Conservation (phyloP, 2,113 vertebrate species). For the Boleophthalmus pectinirostris region DNA sequence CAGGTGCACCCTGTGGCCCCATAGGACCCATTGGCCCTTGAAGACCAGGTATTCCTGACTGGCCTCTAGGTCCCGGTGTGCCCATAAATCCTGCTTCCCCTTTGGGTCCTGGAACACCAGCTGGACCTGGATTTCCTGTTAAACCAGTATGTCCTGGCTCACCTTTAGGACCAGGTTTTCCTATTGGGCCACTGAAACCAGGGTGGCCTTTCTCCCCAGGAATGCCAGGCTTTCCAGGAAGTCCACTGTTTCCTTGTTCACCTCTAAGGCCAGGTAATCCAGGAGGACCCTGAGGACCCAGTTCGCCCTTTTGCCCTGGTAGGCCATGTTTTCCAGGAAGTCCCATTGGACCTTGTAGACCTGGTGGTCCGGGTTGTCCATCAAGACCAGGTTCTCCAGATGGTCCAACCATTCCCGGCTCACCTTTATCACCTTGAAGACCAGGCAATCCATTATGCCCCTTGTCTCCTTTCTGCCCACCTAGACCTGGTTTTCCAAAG, state of each 20-base stretch:
- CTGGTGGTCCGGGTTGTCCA: conserved; percentile 84
- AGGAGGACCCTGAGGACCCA: conserved; percentile 85
- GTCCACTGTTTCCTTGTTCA: conserved; percentile 86
- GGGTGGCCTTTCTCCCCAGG: conserved; percentile 90
- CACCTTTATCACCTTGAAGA: conserved; percentile 86
- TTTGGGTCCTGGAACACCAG: conserved; percentile 82
- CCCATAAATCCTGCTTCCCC: conserved; percentile 88
- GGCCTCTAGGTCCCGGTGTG: conserved; percentile 86
- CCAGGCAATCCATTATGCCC: conserved; percentile 87
- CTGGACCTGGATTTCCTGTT: conserved; percentile 86
- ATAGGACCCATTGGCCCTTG: conserved; percentile 93
- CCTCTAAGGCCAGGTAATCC: conserved; percentile 89
- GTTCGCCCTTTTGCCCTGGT: conserved; percentile 87
- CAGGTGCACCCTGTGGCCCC: conserved; percentile 90
- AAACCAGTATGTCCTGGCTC: conserved; percentile 87
- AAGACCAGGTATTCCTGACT: conserved; percentile 92
- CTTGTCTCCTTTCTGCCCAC: conserved; percentile 89
- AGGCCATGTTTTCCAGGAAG: conserved; percentile 91
- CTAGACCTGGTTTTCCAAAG: conserved; percentile 90
- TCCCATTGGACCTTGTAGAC: conserved; percentile 90
- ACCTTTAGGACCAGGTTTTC: conserved; percentile 91
- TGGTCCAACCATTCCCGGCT: conserved; percentile 83
- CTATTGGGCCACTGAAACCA: conserved; percentile 83
- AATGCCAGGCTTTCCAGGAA: conserved; percentile 86
- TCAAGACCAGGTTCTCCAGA: conserved; percentile 83